Evolutionary conservation across 2,888 invertebrate genomes (phyloP), one percentile per base, ranked within the genome.

Genomic region (Pecten maximus): DNA sequence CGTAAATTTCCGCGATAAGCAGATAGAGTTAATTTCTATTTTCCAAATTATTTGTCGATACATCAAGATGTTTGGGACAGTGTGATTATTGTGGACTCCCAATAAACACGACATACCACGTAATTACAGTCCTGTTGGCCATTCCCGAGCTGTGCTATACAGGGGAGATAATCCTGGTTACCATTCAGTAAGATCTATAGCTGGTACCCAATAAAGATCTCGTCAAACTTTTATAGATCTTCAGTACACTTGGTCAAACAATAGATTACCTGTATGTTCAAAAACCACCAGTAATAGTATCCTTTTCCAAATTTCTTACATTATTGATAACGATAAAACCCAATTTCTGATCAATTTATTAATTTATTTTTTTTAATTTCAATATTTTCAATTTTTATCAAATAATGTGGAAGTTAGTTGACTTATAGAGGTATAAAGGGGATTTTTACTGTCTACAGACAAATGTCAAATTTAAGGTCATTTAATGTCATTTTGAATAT

Each of bases 1-100:
- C 74, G 35, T 74, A 74, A 74, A 74, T 74, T 74, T 35, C 12
- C 28, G 35, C 28, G 74, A 74, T 74, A 74, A 74, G 35, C 74
- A 74, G 28, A 35, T 74, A 74, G 74, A 74, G 74, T 74, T 74
- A 74, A 74, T 74, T 74, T 74, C 74, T 74, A 74, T 35, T 74
- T 74, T 74, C 74, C 35, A 35, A 74, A 74, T 74, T 28, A 74
- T 74, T 74, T 74, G 74, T 74, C 74, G 12, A 74, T 74, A 74
- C 6, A 74, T 74, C 28, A 74, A 28, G 74, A 74, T 74, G 0
- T 74, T 19, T 74, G 4, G 35, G 74, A 35, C 74, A 74, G 35
- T 12, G 23, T 23, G 28, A 28, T 74, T 35, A 35, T 74, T 0
- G 10, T 23, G 35, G 74, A 74, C 74, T 35, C 23, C 35, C 15